Conservation (phyloP, 2,888 invertebrate genomes). For the Asteroscopus sphinx region DNA sequence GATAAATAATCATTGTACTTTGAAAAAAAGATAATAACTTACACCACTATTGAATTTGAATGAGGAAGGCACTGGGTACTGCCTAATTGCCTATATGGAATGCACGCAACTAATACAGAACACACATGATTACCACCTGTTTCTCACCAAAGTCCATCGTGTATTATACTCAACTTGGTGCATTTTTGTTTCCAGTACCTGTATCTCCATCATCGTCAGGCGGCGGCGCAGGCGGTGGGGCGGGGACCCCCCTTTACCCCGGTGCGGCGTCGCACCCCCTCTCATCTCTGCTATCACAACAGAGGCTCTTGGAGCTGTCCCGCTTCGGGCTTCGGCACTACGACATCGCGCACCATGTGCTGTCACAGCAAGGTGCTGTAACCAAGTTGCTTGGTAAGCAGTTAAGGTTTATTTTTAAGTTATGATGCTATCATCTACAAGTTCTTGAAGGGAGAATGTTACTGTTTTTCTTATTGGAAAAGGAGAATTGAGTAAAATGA, state of each 20-base stretch:
- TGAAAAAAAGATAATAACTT: no score
- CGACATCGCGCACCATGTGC: conserved; percentile 97
- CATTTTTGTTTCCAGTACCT: conserved; percentile 85
- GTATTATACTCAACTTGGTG: conserved; percentile 5
- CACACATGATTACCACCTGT: no score
- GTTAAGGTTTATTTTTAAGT: conserved; percentile 35
- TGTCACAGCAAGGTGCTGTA: conserved; percentile 97
- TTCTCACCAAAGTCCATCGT: no score
- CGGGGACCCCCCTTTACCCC: conserved; percentile 85
- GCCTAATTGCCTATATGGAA: no score
- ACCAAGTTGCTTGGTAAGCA: conserved; percentile 96
- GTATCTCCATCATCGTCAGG: conserved; percentile 89
- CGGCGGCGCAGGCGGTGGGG: conserved; percentile 81
- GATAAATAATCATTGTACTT: no score
- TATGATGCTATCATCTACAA: no score
- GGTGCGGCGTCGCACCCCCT: conserved; percentile 90
- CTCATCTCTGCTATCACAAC: conserved; percentile 93
- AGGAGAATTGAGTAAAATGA: no score
- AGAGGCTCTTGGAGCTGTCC: conserved; percentile 94
- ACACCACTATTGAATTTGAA: no score
- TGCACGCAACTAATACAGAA: no score
- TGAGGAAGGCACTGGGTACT: no score
- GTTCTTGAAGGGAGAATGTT: no score
- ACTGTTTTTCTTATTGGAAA: no score
- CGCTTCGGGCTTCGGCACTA: conserved; percentile 95